Evolutionary conservation across 1,140 invertebrate species (phyloP).

Genomic region (Orius insidiosus): DNA sequence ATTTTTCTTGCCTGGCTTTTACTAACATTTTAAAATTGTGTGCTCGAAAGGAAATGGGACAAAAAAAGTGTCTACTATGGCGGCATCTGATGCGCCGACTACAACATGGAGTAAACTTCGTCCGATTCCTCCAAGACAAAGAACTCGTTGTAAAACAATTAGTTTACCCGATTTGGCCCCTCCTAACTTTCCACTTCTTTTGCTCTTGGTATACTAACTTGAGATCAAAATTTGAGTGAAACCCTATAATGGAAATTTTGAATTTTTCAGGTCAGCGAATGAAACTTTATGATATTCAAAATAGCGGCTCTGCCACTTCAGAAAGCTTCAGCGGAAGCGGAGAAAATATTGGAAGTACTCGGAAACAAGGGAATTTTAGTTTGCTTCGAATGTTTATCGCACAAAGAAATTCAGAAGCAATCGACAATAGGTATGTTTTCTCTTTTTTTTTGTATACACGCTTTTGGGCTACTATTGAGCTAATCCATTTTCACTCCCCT

Average conservation of each 20-base stretch:
- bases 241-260: background rate
- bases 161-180: conserved; percentile 47
- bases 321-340: conserved; percentile 25
- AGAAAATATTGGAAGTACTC: conserved; percentile 26
- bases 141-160: conserved; percentile 13
- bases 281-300: conserved; percentile 45
- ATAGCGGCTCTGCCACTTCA: conserved; percentile 28
- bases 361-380: conserved; percentile 46
- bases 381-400: conserved; percentile 80
- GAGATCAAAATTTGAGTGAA: too few relatives aligned
- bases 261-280: conserved; percentile 26
- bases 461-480: too few relatives aligned
- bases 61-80: conserved; percentile 39
- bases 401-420: conserved; percentile 28
- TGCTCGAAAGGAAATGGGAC: conserved; percentile 3
- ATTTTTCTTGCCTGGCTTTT: background rate
- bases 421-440: conserved; percentile 5
- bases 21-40: conserved; percentile 4
- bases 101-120: conserved; percentile 69
- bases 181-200: conserved; percentile 21
- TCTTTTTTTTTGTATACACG: too few relatives aligned
- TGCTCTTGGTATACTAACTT: conserved; percentile 8
- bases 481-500: too few relatives aligned
- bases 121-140: background rate
- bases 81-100: conserved; percentile 59